A percentile compares a stretch with the other conserved stretches of the same genome.
Conservation (phyloP, 1,140 invertebrate species). For the Amyelois transitella region DNA sequence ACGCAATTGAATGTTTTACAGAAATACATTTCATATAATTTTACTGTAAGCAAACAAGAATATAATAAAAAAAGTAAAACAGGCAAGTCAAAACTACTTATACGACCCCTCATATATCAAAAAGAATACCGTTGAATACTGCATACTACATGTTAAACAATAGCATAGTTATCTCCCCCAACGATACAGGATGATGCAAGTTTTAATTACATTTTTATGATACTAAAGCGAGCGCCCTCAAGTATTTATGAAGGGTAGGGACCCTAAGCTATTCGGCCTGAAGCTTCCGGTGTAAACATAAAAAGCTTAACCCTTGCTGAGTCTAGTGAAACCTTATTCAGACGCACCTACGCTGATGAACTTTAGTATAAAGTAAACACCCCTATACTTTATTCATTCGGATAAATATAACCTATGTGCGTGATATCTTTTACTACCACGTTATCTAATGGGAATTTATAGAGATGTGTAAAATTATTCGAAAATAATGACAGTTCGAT, state of each 20-base stretch:
- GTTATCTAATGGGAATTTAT: too few relatives aligned
- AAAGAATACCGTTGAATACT: background rate
- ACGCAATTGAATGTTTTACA: too few relatives aligned
- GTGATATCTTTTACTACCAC: background rate
- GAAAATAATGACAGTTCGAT: too few relatives aligned
- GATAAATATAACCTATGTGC: background rate
- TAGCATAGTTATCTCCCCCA: conserved; percentile 51
- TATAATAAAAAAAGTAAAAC: background rate
- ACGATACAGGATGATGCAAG: conserved; percentile 52
- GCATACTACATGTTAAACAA: conserved; percentile 37
- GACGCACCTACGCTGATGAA: conserved; percentile 14
- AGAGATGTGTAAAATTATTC: too few relatives aligned
- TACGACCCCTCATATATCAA: background rate
- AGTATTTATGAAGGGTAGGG: conserved; percentile 61
- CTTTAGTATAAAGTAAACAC: conserved; percentile 23
- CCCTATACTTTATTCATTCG: conserved; percentile 13
- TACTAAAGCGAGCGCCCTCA: conserved; percentile 58
- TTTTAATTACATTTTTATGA: conserved; percentile 73
- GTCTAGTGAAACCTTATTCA: conserved; percentile 39
- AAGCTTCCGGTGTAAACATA: conserved; percentile 57
- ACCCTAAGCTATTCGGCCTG: conserved; percentile 40
- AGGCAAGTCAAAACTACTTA: background rate
- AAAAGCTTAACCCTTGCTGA: conserved; percentile 54
- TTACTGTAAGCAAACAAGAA: too few relatives aligned
- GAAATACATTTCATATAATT: too few relatives aligned